These are phyloP conservation scores for Rhynchonema sp. DNA, from an alignment of 2,888 invertebrate species.

Conservation along the genomic window DNA sequence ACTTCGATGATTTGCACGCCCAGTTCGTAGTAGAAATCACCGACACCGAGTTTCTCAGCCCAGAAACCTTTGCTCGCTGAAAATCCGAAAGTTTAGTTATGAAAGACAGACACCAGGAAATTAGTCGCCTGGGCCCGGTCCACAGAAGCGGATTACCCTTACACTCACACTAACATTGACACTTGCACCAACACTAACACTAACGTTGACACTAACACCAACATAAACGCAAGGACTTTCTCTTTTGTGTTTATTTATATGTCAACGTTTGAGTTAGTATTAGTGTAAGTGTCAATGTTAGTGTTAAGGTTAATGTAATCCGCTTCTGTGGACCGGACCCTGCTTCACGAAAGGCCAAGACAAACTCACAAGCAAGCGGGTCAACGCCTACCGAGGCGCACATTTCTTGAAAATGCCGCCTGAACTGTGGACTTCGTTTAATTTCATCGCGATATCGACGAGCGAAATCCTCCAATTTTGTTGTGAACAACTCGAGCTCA, in stretches of 20 bases:
- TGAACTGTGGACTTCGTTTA: constrained; percentile 74
- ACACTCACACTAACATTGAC: no score
- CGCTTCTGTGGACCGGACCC: no score
- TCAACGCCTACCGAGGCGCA: constrained; percentile 96
- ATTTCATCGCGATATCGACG: constrained; percentile 83
- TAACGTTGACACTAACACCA: no score
- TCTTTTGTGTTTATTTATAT: no score
- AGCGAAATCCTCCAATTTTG: constrained; percentile 61
- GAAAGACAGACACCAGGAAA: background rate
- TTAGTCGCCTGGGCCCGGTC: no score
- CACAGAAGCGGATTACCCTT: no score
- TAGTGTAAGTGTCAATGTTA: no score
- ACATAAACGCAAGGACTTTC: no score
- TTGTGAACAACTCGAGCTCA: constrained; percentile 75
- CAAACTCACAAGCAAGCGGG: constrained; percentile 63
- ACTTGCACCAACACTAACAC: no score
- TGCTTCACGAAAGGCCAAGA: constrained; percentile 9
- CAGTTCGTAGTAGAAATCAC: constrained; percentile 94
- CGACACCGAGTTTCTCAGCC: constrained; percentile 85
- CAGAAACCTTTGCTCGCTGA: constrained; percentile 56
- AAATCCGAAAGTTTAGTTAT: constrained; percentile 8
- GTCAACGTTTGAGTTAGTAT: no score
- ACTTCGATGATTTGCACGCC: constrained; percentile 95
- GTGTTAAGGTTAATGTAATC: no score
- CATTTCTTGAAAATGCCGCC: constrained; percentile 87